Conservation (phyloP, 2,888 invertebrate genomes). For the Drosophila vallismaia region DNA sequence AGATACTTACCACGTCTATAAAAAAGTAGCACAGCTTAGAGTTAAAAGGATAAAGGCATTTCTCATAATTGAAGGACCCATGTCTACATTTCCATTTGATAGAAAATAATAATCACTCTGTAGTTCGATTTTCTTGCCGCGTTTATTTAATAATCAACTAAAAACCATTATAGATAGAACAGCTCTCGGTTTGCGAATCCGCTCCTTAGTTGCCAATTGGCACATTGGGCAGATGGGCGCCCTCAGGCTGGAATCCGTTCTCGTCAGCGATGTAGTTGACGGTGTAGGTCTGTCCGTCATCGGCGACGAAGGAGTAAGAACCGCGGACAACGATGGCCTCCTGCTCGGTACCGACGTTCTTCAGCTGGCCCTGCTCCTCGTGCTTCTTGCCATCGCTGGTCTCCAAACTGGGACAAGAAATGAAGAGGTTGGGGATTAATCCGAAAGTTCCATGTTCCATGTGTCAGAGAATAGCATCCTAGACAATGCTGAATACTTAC, state of each 20-base stretch:
- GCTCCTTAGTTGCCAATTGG: constrained; percentile 55
- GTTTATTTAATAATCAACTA: constrained; percentile 66
- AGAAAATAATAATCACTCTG: background rate
- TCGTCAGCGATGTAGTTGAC: constrained; percentile 84
- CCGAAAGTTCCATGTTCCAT: background rate
- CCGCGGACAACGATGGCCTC: constrained; percentile 85
- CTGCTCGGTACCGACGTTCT: constrained; percentile 85
- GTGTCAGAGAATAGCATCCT: background rate
- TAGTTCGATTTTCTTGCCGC: constrained; percentile 51
- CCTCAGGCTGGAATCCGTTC: constrained; percentile 84
- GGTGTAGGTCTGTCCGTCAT: constrained; percentile 86
- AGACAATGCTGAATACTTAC: constrained; percentile 80
- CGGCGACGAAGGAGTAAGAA: constrained; percentile 85
- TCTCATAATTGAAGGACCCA: background rate
- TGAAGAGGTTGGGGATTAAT: background rate
- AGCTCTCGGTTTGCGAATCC: constrained; percentile 63
- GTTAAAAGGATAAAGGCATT: no score
- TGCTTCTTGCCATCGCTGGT: constrained; percentile 85
- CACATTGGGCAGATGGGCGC: constrained; percentile 79
- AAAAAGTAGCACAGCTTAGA: no score
- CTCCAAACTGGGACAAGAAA: constrained; percentile 62
- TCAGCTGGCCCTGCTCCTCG: constrained; percentile 85
- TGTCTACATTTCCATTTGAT: no score
- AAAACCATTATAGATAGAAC: constrained; percentile 57
- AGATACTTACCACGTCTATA: no score